Evolutionary conservation across 2,888 invertebrate genomes (phyloP).

Genomic region (Arrhopalites spinosus): DNA sequence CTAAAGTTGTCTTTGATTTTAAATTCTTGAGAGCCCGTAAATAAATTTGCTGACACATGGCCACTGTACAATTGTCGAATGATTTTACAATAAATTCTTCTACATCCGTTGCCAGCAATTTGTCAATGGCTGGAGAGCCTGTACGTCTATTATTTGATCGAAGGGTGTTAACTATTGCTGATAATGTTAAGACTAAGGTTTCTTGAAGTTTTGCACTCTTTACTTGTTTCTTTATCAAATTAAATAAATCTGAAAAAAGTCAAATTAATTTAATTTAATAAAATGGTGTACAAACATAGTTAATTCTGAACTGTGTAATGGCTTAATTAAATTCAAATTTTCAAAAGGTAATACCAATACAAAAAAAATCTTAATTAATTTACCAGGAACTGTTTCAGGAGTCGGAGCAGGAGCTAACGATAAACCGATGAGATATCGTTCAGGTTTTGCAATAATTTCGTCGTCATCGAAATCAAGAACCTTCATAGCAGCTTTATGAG

Average conservation of each 20-base stretch:
- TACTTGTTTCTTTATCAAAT: conserved; percentile 60
- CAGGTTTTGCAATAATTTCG: conserved; percentile 65
- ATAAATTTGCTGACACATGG: conserved; percentile 66
- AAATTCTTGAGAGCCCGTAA: conserved; percentile 75
- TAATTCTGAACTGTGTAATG: neutral
- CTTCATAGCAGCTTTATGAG: conserved; percentile 72
- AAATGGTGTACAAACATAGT: neutral
- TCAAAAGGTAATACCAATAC: no score
- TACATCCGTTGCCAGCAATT: conserved; percentile 58
- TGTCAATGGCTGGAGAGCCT: conserved; percentile 56
- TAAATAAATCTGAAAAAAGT: conserved; percentile 61
- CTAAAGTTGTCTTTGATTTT: conserved; percentile 66
- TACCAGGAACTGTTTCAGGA: conserved; percentile 62
- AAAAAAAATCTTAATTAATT: conserved; percentile 3
- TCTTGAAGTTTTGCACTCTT: conserved; percentile 68
- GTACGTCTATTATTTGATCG: conserved; percentile 27
- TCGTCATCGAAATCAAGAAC: conserved; percentile 66
- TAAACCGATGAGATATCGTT: conserved; percentile 75
- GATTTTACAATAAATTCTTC: conserved; percentile 58
- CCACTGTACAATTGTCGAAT: conserved; percentile 64
- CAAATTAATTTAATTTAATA: neutral
- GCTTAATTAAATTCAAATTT: conserved; percentile 2
- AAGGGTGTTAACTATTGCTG: conserved; percentile 65
- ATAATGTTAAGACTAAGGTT: conserved; percentile 70
- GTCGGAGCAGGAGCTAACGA: conserved; percentile 72